phyloP scores from a whole-genome alignment of 53 echinoderm and acorn worm genomes.

The Echinometra lucunter region DNA sequence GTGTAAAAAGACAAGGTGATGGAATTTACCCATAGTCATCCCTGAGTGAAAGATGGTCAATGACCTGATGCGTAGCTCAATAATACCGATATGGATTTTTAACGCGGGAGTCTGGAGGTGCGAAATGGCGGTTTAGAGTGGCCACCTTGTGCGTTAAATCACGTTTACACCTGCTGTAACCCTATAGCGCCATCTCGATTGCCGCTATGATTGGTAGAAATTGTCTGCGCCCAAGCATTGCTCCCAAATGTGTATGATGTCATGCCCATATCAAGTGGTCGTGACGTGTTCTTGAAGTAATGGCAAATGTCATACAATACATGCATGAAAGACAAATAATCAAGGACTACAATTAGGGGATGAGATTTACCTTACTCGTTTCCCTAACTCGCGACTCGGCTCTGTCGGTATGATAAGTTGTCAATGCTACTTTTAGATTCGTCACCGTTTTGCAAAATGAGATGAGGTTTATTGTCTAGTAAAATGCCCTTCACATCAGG shows the following conservation, averaged over 20 bases:
- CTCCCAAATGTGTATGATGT: conserved; percentile 56
- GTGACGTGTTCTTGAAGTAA: neutral
- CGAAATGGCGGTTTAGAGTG: conserved; percentile 46
- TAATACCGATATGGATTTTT: conserved; percentile 46
- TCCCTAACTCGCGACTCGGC: neutral
- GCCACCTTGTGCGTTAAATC: conserved; percentile 61
- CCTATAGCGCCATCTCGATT: conserved; percentile 61
- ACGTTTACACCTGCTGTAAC: conserved; percentile 65
- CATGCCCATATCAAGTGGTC: conserved; percentile 49
- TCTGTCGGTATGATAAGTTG: neutral
- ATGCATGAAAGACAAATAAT: conserved; percentile 43
- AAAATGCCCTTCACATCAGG: conserved; percentile 3
- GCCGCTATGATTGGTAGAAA: conserved; percentile 1
- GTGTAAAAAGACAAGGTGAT: neutral
- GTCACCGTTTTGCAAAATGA: neutral
- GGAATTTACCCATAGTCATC: conserved; percentile 36
- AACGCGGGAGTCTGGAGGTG: conserved; percentile 49
- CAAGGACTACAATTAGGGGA: conserved; percentile 43
- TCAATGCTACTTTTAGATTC: conserved; percentile 24
- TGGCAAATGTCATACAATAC: conserved; percentile 53
- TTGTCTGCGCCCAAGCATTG: conserved; percentile 6
- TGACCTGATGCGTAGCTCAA: conserved; percentile 32
- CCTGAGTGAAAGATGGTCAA: conserved; percentile 36
- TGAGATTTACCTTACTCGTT: conserved; percentile 15
- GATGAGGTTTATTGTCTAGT: conserved; percentile 34